Evolutionary conservation across 2,888 invertebrate species (phyloP).

Genomic region (Scaptomyza cyrtandrae): DNA sequence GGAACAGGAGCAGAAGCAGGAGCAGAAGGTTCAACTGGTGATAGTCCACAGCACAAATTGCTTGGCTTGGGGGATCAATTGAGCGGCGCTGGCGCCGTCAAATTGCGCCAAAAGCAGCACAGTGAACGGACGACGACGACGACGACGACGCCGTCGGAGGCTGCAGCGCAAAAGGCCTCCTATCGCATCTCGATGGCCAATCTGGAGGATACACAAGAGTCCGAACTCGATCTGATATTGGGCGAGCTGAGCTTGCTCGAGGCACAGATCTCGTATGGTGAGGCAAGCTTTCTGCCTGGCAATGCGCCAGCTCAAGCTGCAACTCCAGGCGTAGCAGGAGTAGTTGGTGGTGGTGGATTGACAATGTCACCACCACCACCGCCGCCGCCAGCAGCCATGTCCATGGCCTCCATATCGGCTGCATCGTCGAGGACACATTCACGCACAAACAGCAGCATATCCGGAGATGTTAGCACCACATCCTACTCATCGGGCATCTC

Average conservation of each 20-base stretch:
- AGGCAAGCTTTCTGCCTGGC: constrained; percentile 69
- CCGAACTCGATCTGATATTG: constrained; percentile 97
- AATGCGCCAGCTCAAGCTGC: constrained; percentile 12
- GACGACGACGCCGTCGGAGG: constrained; percentile 48
- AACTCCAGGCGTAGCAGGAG: constrained; percentile 13
- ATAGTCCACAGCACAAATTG: constrained; percentile 55
- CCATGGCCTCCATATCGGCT: constrained; percentile 58
- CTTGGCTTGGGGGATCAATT: constrained; percentile 44
- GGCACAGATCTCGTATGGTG: constrained; percentile 83
- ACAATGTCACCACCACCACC: constrained; percentile 6
- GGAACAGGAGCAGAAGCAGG: constrained; percentile 3
- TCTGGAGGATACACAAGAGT: constrained; percentile 97
- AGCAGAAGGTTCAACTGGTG: constrained; percentile 12
- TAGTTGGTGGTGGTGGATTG: neutral
- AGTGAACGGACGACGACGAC: constrained; percentile 69
- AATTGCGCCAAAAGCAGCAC: constrained; percentile 77
- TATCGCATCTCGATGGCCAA: constrained; percentile 98
- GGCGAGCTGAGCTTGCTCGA: constrained; percentile 98
- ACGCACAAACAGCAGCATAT: constrained; percentile 84
- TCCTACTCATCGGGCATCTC: constrained; percentile 83
- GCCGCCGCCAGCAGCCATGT: constrained; percentile 25
- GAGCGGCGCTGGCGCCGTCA: constrained; percentile 71
- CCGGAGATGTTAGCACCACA: constrained; percentile 81
- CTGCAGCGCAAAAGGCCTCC: constrained; percentile 69
- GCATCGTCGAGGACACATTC: constrained; percentile 80